Evolutionary conservation across 2,113 vertebrate species (phyloP).

Genomic region (Grammomys dolichurus): DNA sequence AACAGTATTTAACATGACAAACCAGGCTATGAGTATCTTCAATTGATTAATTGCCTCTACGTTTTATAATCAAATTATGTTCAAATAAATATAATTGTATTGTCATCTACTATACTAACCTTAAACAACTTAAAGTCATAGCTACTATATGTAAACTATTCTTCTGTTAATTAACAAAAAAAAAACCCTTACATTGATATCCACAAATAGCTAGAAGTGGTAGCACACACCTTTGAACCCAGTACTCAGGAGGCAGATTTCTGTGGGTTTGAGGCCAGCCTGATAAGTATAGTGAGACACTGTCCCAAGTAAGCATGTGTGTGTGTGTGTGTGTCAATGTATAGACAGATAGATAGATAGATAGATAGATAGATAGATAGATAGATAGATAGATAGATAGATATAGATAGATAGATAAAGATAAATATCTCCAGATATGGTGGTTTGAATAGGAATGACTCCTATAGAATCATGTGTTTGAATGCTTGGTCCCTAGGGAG

Average conservation of each 20-base stretch:
- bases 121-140: constrained; percentile 35
- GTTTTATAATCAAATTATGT: constrained; percentile 27
- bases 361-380: not conserved
- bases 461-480: not conserved
- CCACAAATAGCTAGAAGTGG: not conserved
- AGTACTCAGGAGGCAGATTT: not conserved
- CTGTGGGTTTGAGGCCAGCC: not conserved
- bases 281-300: not conserved
- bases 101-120: not conserved
- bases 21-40: not conserved
- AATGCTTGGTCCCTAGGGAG: not conserved
- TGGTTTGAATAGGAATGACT: not conserved
- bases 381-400: not conserved
- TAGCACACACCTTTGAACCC: not conserved
- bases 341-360: not conserved
- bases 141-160: not conserved
- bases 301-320: not conserved
- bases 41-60: constrained; percentile 20
- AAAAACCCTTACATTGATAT: not conserved
- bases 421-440: not conserved
- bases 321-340: not conserved
- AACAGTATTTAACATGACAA: constrained; percentile 43
- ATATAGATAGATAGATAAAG: not conserved
- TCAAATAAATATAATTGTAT: constrained; percentile 53
- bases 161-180: not conserved